Evolutionary conservation across 1,140 invertebrate genomes (phyloP).

Genomic region (Heterodera carotae): DNA sequence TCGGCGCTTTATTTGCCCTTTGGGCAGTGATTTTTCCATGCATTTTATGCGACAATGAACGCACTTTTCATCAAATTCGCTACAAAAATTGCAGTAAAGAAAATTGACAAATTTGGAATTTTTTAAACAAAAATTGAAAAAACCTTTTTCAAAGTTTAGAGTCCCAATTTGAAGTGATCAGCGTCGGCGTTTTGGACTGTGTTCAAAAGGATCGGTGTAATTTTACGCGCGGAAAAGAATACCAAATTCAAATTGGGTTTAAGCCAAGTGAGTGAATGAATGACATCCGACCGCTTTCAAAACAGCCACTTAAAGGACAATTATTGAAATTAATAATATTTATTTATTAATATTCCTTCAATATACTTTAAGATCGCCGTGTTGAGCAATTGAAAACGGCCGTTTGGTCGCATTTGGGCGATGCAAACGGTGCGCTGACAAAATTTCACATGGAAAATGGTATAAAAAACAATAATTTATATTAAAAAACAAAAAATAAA

Average conservation of each 20-base stretch:
- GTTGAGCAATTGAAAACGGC: constrained; percentile 40
- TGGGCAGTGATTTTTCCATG: not conserved
- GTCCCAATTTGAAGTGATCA: constrained; percentile 27
- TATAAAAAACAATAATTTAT: no score
- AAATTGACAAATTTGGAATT: not conserved
- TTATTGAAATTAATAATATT: no score
- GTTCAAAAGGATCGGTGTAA: constrained; percentile 10
- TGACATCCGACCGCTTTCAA: no score
- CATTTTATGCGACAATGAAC: not conserved
- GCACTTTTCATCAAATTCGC: constrained; percentile 31
- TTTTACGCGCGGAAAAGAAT: constrained; percentile 17
- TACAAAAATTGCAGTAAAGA: constrained; percentile 44
- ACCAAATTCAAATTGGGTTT: constrained; percentile 21
- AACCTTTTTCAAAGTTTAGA: constrained; percentile 6
- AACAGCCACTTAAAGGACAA: no score
- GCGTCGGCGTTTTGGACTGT: constrained; percentile 25
- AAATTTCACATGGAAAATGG: constrained; percentile 46
- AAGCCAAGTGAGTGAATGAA: not conserved
- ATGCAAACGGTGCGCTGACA: constrained; percentile 35
- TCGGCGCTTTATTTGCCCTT: not conserved
- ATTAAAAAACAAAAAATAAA: no score
- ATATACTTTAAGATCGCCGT: constrained; percentile 40
- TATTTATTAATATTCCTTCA: not conserved
- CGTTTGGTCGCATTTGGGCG: constrained; percentile 41
- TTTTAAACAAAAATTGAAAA: not conserved